Evolutionary conservation across 2,797 vertebrate genomes (phyloP), one percentile per base, ranked within the genome.

Genomic region (Sciurus vulgaris): DNA sequence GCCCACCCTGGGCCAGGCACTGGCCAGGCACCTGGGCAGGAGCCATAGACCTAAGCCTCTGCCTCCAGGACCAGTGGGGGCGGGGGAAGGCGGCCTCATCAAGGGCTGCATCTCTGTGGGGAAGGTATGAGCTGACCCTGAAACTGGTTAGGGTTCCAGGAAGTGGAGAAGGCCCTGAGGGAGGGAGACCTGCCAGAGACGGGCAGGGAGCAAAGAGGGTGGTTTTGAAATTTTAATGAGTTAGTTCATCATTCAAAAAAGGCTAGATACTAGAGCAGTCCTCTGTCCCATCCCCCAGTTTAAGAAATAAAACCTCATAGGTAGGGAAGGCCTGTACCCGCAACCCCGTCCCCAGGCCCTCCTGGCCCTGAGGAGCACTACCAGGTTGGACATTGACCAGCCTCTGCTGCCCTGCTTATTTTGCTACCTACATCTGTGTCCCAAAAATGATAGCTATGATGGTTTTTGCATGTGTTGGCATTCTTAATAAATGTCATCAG

Each of bases 201-300:
- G 56, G 65, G 28, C 28, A 35, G 14, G 56, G 13, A 59, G 38
- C 49, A 47, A 35, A 22, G 74, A 41, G 20, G 11, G 24, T 28
- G 28, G 69, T 49, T 86, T 41, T 89, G 35, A 95, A 26, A 82
- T 81, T 63, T 70, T 56, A 86, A 77, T 70, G 56, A 84, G 17
- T 91, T 95, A 28, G 83, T 79, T 38, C 30, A 77, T 51, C 35
- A 33, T 89, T 85, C 41, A 38, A 14, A 94, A 89, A 92, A 74
- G 41, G 28, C 10, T 13, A 54, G 85, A 30, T 44, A 70, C 69
- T 30, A 54, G 5, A 38, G n/a, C 54, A 73, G 44, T 12, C 20
- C 44, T 44, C 18, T 59, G 49, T 24, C 20, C 14, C n/a, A 8
- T 26, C 9, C 4, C 38, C 11, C 63, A 73, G 61, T 59, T 88